A percentile compares a stretch with the other conserved stretches of the same genome.
Conservation (phyloP, 2,113 vertebrate species). For the Percopsis transmontana region DNA sequence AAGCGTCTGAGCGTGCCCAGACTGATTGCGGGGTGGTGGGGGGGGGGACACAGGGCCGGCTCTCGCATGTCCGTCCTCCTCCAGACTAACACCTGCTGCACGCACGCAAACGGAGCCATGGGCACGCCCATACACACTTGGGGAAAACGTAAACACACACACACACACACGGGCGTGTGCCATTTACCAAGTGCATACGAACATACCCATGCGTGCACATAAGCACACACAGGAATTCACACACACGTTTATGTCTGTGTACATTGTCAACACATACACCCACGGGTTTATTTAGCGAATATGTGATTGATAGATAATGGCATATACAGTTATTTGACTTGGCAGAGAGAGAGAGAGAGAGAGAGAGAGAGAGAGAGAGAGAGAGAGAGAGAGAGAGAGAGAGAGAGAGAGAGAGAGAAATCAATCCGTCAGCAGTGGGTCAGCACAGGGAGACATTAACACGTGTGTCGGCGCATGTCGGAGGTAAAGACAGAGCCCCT, state of each 20-base stretch:
- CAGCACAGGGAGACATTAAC: neutral
- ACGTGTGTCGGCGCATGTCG: neutral
- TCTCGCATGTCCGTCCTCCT: slow-evolving; percentile 59
- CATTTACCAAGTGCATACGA: neutral
- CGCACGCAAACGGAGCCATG: neutral
- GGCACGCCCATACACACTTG: neutral
- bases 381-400: slow-evolving; percentile 16
- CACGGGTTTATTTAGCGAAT: slow-evolving; percentile 35
- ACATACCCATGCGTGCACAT: neutral
- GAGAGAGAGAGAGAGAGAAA: slow-evolving; percentile 17
- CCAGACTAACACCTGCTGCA: slow-evolving; percentile 80
- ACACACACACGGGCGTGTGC: neutral
- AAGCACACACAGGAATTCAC: slow-evolving; percentile 20
- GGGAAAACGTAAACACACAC: neutral
- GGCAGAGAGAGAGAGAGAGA: slow-evolving; percentile 27
- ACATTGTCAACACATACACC: neutral
- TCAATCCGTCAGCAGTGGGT: too few species aligned
- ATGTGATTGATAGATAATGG: slow-evolving; percentile 50
- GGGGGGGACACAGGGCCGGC: slow-evolving; percentile 28
- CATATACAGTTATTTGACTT: slow-evolving; percentile 61
- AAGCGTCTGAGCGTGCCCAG: slow-evolving; percentile 58
- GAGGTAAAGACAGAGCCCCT: neutral
- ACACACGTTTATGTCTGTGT: slow-evolving; percentile 25
- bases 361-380: slow-evolving; percentile 3
- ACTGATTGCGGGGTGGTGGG: slow-evolving; percentile 77